phyloP scores from a whole-genome alignment of 1,140 invertebrate species.

The Liolophura sinensis region DNA sequence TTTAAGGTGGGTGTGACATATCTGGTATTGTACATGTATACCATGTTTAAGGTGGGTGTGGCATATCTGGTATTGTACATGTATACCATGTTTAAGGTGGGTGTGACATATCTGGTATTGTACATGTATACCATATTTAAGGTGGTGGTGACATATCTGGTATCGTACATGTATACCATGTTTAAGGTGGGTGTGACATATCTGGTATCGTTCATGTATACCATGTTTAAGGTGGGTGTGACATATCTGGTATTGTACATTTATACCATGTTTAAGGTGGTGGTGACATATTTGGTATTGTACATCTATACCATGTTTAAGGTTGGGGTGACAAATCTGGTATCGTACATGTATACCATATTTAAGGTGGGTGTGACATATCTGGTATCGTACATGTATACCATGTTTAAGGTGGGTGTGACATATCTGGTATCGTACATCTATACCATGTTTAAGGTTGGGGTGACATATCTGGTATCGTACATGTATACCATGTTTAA shows the following conservation, averaged over 20 bases:
- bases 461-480: no score
- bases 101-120: no score
- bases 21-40: no score
- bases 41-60: conserved; percentile 85
- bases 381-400: no score
- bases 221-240: conserved; percentile 85
- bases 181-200: conserved; percentile 79
- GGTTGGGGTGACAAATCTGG: conserved; percentile 65
- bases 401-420: conserved; percentile 85
- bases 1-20: conserved; percentile 79
- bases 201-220: no score
- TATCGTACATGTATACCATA: conserved; percentile 91
- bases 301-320: conserved; percentile 96
- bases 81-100: conserved; percentile 93
- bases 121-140: conserved; percentile 96
- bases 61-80: no score
- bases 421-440: no score
- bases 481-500: conserved; percentile 96
- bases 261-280: conserved; percentile 93
- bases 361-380: conserved; percentile 79
- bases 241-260: no score
- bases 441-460: conserved; percentile 93
- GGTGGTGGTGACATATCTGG: conserved; percentile 65
- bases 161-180: conserved; percentile 91
- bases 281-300: no score